Evolutionary conservation across 1,140 invertebrate genomes (phyloP).

Genomic region (Zaprionus ornatus): DNA sequence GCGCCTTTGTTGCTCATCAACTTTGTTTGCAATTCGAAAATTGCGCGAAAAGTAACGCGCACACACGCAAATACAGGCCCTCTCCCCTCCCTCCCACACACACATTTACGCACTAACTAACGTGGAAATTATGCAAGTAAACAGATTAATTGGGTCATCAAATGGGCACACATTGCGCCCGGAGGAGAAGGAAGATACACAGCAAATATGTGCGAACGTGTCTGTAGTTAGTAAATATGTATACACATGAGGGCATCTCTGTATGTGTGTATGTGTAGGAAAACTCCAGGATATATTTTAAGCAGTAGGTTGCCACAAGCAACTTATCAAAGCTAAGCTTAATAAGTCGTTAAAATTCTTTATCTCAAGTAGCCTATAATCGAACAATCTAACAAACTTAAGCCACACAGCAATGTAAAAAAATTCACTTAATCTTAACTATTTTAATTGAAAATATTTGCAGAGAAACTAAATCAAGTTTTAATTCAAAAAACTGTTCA

Average conservation of each 20-base stretch:
- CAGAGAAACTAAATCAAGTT: background rate
- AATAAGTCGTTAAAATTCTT: background rate
- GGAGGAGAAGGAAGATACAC: constrained; percentile 16
- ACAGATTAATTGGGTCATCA: constrained; percentile 76
- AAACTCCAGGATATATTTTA: background rate
- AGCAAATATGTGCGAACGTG: constrained; percentile 32
- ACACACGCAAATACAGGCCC: constrained; percentile 24
- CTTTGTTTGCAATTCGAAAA: constrained; percentile 72
- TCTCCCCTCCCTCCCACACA: constrained; percentile 33
- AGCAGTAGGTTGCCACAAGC: background rate
- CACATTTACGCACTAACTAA: constrained; percentile 71
- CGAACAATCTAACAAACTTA: background rate
- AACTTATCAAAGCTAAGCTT: background rate
- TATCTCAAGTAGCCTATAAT: background rate
- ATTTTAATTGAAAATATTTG: constrained; percentile 3
- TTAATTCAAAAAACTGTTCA: background rate
- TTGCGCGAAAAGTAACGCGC: constrained; percentile 67
- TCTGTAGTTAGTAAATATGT: constrained; percentile 24
- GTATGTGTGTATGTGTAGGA: background rate
- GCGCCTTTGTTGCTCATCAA: constrained; percentile 69
- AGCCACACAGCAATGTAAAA: background rate
- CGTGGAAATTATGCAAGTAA: constrained; percentile 79
- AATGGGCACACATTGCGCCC: constrained; percentile 29
- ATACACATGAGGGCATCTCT: background rate
- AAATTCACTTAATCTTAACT: background rate